phyloP scores from a whole-genome alignment of 2,797 vertebrate genomes.

The Choloepus didactylus region DNA sequence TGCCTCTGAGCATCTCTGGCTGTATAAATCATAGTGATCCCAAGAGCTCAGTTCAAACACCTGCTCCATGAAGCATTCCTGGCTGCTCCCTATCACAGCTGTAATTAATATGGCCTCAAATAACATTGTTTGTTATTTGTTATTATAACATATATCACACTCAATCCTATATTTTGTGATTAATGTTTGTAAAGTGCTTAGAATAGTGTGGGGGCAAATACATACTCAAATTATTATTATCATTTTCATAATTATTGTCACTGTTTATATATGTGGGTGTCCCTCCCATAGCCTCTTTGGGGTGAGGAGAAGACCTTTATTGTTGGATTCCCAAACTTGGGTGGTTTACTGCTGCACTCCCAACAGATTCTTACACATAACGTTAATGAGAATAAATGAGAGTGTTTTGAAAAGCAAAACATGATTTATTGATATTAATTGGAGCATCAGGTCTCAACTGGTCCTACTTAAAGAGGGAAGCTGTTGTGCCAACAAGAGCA shows the following conservation, averaged over 20 bases:
- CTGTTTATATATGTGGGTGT: background rate
- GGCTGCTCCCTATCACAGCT: background rate
- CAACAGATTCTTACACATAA: background rate
- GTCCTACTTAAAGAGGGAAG: conserved; percentile 31
- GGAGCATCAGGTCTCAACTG: background rate
- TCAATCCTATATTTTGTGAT: background rate
- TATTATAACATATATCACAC: background rate
- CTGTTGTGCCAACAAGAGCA: background rate
- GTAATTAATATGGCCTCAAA: background rate
- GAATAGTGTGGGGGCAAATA: background rate
- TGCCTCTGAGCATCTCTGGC: background rate
- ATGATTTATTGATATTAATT: background rate
- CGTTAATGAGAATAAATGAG: background rate
- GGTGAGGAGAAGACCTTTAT: background rate
- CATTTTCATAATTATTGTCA: background rate
- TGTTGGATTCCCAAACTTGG: background rate
- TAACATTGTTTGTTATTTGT: background rate
- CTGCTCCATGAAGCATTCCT: background rate
- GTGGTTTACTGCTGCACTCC: background rate
- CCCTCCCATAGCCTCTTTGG: background rate
- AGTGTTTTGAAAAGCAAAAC: conserved; percentile 18
- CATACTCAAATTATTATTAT: background rate
- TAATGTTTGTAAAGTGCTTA: background rate
- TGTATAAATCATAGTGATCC: background rate
- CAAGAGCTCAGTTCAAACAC: background rate